Evolutionary conservation across 2,113 vertebrate species (phyloP), one percentile per base, ranked within the genome.

Genomic region (Gulo gulo): DNA sequence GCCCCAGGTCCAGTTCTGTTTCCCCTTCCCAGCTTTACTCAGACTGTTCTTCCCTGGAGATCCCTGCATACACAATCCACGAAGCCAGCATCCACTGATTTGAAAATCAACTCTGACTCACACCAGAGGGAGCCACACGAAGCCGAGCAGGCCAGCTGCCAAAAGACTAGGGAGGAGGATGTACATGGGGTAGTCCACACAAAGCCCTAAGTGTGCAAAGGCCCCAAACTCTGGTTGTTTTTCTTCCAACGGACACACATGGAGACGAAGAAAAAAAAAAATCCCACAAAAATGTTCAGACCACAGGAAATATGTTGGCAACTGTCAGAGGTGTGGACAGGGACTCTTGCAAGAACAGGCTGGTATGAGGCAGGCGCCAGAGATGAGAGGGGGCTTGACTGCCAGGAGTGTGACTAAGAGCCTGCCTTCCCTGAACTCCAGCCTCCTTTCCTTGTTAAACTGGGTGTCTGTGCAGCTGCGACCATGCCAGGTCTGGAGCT

Each of bases 251-350:
- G n/a, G n/a, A 93, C 73, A 61, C 21, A 31, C 57, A 55, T 61
- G 59, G 90, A 96, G 45, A 97, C 0, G 18, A 71, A 96, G 29
- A 71, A 7, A 50, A 91, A 67, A 65, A 91, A 67, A 88, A 78
- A 85, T 84, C 31, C 61, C 88, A 88, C 93, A 96, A 80, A 97
- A 95, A 96, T 91, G 59, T 96, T 83, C 95, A 81, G 89, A 88
- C 80, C 76, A 15, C 42, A 91, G 73, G 93, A 95, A 97, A 63
- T 95, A 69, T 36, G 87, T 76, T 95, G 93, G 94, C 93, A 84
- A 23, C 92, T 6, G 10, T 23, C 39, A 13, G 94, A 86, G 29
- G 88, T n/a, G 20, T 78, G 82, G 86, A 90, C 52, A 47, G 76
- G 59, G 73, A 74, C 31, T 82, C 65, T 45, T 50, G 87, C 63